These are phyloP conservation scores for Lasiurus borealis DNA, from an alignment of 2,113 vertebrate species.

Conservation along the genomic window DNA sequence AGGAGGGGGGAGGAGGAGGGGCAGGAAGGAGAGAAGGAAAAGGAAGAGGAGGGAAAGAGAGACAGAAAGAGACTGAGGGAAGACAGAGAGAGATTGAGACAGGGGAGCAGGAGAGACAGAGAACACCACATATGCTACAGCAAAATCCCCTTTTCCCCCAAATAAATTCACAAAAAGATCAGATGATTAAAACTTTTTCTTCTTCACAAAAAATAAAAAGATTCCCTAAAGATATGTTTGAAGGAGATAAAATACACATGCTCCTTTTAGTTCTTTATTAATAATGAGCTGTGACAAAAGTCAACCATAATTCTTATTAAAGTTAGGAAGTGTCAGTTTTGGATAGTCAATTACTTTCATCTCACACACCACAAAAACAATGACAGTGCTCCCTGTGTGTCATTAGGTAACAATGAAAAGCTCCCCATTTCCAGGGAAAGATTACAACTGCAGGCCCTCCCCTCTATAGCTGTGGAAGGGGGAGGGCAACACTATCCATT, in stretches of 20 bases:
- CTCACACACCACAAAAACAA: neutral
- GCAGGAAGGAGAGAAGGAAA: too few relatives aligned
- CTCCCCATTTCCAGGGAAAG: neutral
- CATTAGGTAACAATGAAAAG: neutral
- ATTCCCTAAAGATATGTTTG: neutral
- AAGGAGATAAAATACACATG: neutral
- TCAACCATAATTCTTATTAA: neutral
- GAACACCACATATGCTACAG: neutral
- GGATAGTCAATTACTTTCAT: neutral
- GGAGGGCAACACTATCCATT: neutral
- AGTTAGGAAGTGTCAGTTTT: neutral
- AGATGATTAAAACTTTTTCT: neutral
- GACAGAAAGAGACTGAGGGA: neutral
- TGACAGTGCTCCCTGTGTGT: neutral
- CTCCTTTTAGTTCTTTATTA: constrained; percentile 2
- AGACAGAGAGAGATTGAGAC: neutral
- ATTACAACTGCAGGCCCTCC: neutral
- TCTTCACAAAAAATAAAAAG: neutral
- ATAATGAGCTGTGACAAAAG: neutral
- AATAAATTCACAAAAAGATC: neutral
- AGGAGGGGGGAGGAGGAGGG: too few relatives aligned
- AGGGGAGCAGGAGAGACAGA: neutral
- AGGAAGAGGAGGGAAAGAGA: too few relatives aligned
- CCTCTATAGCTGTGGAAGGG: neutral
- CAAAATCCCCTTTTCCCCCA: neutral